Evolutionary conservation across 2,113 vertebrate species (phyloP).

Genomic region (Budorcas taxicolor): DNA sequence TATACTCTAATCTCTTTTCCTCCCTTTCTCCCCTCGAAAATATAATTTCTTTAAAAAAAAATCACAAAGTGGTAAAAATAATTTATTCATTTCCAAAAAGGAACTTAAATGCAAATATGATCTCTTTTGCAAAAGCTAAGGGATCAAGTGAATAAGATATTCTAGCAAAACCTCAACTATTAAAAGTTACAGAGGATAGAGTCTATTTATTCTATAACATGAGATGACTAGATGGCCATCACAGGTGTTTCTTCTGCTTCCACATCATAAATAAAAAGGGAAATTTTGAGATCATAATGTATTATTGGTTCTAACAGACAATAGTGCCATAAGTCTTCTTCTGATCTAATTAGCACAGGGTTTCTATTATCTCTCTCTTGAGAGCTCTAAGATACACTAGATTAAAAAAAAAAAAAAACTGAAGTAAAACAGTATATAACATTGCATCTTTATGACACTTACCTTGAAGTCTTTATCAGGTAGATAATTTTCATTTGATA

Average conservation of each 20-base stretch:
- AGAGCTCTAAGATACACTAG: not conserved
- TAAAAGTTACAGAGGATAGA: not conserved
- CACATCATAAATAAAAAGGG: not conserved
- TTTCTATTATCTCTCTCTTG: not conserved
- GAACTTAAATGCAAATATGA: not conserved
- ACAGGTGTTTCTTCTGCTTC: not conserved
- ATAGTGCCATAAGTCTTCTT: not conserved
- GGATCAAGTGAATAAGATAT: not conserved
- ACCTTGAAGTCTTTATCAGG: not conserved
- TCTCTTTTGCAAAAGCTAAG: not conserved
- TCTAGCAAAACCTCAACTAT: not conserved
- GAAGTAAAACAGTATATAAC: not conserved
- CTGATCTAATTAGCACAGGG: not conserved
- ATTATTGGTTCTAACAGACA: not conserved
- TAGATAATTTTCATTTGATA: not conserved
- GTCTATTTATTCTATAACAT: not conserved
- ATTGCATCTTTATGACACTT: not conserved
- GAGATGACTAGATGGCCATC: not conserved
- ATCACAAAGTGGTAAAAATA: not conserved
- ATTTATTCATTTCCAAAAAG: not conserved
- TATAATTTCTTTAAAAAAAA: not conserved
- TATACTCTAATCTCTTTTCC: not conserved
- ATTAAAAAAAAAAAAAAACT: not conserved
- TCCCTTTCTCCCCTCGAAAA: not conserved
- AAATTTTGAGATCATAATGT: not conserved